phyloP scores from a whole-genome alignment of 37 sponge, comb jelly and placozoan species.

The Ianthella basta region DNA sequence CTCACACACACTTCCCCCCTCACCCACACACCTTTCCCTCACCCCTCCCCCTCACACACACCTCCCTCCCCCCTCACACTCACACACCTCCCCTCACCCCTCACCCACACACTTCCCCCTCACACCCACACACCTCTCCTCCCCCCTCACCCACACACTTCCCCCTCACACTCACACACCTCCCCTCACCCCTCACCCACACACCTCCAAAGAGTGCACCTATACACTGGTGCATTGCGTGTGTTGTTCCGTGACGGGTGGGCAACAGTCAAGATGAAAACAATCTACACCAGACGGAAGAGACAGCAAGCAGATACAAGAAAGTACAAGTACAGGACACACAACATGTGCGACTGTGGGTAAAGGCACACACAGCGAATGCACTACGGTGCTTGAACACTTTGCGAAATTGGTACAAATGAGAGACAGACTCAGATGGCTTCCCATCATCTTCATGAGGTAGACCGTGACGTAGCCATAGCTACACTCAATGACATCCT shows the following conservation, averaged over 20 bases:
- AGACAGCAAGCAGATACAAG: too few species aligned
- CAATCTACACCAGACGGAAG: neutral
- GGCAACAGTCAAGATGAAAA: constrained; percentile 8
- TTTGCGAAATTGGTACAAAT: too few species aligned
- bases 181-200: neutral
- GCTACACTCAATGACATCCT: too few species aligned
- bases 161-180: constrained; percentile 1
- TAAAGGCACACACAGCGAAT: too few species aligned
- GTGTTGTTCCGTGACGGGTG: neutral
- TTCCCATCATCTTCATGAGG: too few species aligned
- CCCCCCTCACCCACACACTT: neutral
- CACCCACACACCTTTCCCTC: neutral
- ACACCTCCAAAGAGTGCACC: constrained; percentile 26
- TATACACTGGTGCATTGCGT: neutral
- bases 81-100: neutral
- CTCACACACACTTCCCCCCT: neutral
- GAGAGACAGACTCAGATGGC: too few species aligned
- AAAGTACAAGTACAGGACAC: too few species aligned
- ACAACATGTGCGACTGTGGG: too few species aligned
- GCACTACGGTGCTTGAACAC: too few species aligned
- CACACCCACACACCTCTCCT: neutral
- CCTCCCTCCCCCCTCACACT: neutral
- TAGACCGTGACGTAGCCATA: too few species aligned
- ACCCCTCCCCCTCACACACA: neutral
- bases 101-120: neutral